Evolutionary conservation across 2,797 vertebrate genomes (phyloP).

Genomic region (Aeoliscus strigatus): DNA sequence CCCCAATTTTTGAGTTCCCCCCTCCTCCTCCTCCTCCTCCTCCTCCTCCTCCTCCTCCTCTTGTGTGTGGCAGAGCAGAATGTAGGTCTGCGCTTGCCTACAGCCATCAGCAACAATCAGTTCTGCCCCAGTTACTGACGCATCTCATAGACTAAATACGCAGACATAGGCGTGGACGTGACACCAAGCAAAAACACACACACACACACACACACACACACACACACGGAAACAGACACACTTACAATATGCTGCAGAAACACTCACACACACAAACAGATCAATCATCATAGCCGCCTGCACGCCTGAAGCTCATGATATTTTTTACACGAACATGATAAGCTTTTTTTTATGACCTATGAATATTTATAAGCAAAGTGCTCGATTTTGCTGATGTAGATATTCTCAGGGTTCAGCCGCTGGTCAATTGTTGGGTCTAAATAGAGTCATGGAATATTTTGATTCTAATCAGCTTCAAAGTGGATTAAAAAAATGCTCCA

Average conservation of each 20-base stretch:
- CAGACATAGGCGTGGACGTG: slow-evolving; percentile 36
- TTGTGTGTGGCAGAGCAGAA: slow-evolving; percentile 50
- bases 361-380: no score
- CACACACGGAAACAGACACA: slow-evolving; percentile 23
- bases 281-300: no score
- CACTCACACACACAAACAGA: slow-evolving; percentile 7
- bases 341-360: no score
- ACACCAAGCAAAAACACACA: slow-evolving; percentile 26
- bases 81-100: slow-evolving; percentile 77
- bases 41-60: slow-evolving; percentile 22
- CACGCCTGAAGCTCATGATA: no score
- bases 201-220: slow-evolving; percentile 20
- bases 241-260: slow-evolving; percentile 36
- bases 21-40: slow-evolving; percentile 15
- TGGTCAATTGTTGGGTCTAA: no score
- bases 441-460: no score
- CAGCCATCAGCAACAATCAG: slow-evolving; percentile 78
- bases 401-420: no score
- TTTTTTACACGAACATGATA: no score
- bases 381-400: no score
- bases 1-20: slow-evolving; percentile 29
- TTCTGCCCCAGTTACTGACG: slow-evolving; percentile 79
- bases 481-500: no score
- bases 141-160: slow-evolving; percentile 62
- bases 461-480: no score